A percentile compares a stretch with the other conserved stretches of the same genome.
Conservation (phyloP, 2,113 vertebrate species). For the Phoxinus phoxinus region DNA sequence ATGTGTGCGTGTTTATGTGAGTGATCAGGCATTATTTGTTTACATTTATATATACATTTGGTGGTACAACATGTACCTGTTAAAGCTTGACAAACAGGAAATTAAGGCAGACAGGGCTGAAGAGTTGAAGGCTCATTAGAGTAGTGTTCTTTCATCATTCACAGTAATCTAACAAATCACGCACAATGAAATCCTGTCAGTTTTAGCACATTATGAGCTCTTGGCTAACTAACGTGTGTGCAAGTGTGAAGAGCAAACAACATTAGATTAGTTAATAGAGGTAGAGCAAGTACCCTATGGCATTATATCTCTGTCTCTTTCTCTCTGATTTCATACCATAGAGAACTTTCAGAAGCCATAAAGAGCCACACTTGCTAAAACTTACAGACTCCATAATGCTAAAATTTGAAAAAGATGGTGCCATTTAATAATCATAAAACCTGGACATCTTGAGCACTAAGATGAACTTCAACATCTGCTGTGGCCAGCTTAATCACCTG, state of each 20-base stretch:
- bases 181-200: slow-evolving; percentile 43
- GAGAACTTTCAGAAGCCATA: no score
- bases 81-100: slow-evolving; percentile 76
- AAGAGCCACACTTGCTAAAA: no score
- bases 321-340: not conserved
- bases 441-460: no score
- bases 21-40: slow-evolving; percentile 35
- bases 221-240: not conserved
- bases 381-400: no score
- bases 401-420: no score
- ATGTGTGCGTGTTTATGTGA: slow-evolving; percentile 34
- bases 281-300: slow-evolving; percentile 24
- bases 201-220: slow-evolving; percentile 34
- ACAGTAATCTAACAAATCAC: slow-evolving; percentile 33
- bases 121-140: slow-evolving; percentile 39
- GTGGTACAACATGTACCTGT: slow-evolving; percentile 57
- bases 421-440: no score
- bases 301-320: not conserved
- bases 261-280: slow-evolving; percentile 15
- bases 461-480: no score
- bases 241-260: slow-evolving; percentile 8
- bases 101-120: slow-evolving; percentile 67
- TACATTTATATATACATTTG: slow-evolving; percentile 30
- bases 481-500: no score
- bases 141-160: slow-evolving; percentile 21